phyloP scores from a whole-genome alignment of 1,140 invertebrate genomes.

The Druon quercuslanigerum region DNA sequence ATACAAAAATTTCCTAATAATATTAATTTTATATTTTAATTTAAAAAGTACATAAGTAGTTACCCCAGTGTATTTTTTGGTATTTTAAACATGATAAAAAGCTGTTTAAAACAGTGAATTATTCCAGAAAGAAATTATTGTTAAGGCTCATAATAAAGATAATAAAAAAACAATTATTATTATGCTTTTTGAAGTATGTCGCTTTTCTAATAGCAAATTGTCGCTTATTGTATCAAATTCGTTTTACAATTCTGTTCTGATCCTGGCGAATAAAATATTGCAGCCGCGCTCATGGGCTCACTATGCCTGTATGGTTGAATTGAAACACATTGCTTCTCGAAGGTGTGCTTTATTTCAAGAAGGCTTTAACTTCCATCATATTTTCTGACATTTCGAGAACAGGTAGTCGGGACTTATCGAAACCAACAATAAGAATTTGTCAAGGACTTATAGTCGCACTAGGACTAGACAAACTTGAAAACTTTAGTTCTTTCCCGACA shows the following conservation, averaged over 20 bases:
- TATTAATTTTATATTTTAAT: no score
- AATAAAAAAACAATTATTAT: no score
- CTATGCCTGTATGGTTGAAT: not conserved
- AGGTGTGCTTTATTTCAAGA: not conserved
- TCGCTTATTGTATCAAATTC: no score
- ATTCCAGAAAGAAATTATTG: no score
- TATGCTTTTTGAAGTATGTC: no score
- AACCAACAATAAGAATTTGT: constrained; percentile 1
- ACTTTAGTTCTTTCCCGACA: not conserved
- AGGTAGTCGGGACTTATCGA: not conserved
- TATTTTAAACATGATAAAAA: no score
- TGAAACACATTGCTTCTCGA: constrained; percentile 30
- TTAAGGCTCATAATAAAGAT: no score
- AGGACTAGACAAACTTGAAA: not conserved
- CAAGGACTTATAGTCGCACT: not conserved
- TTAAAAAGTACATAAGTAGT: no score
- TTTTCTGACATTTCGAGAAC: not conserved
- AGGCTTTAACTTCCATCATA: constrained; percentile 14
- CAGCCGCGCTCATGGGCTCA: constrained; percentile 28
- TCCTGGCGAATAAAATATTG: constrained; percentile 34
- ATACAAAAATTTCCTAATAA: no score
- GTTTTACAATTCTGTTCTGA: not conserved
- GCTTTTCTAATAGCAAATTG: no score
- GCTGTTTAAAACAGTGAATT: no score
- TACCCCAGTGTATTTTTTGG: no score